phyloP scores from a whole-genome alignment of 2,113 vertebrate species.

The Laticauda colubrina region DNA sequence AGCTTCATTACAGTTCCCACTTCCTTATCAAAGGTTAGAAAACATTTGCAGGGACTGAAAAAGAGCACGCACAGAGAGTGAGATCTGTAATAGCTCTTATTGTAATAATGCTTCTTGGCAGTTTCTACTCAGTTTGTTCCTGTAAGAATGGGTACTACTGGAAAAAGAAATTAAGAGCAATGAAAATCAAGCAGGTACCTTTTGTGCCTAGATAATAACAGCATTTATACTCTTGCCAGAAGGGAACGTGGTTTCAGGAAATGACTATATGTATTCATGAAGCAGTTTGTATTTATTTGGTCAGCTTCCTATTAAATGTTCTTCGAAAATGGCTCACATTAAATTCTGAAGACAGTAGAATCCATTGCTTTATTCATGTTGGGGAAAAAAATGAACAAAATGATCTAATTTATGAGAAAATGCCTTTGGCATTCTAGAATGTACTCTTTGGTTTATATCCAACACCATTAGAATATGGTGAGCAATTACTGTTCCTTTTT shows the following conservation, averaged over 20 bases:
- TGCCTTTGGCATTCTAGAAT: not conserved
- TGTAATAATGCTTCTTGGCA: not conserved
- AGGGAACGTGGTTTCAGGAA: constrained; percentile 18
- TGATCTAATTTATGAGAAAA: not conserved
- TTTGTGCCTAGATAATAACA: not conserved
- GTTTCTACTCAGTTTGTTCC: not conserved
- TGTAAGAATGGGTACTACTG: not conserved
- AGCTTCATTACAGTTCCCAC: not conserved
- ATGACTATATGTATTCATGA: constrained; percentile 17
- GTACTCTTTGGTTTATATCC: not conserved
- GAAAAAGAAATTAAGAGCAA: not conserved
- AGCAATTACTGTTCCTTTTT: not conserved
- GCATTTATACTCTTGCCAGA: not conserved
- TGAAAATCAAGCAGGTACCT: not conserved
- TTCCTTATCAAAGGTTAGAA: not conserved
- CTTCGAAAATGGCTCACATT: not conserved
- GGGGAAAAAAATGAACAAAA: not conserved
- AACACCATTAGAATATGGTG: not conserved
- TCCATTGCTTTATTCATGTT: not conserved
- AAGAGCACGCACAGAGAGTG: not conserved
- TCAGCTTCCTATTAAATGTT: not conserved
- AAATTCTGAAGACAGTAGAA: constrained; percentile 21
- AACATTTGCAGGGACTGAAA: not conserved
- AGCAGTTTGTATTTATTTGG: constrained; percentile 16
- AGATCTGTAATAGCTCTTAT: not conserved